These are phyloP conservation scores for Phrynocephalus forsythii DNA, from an alignment of 2,797 vertebrate species.

Conservation along the genomic window DNA sequence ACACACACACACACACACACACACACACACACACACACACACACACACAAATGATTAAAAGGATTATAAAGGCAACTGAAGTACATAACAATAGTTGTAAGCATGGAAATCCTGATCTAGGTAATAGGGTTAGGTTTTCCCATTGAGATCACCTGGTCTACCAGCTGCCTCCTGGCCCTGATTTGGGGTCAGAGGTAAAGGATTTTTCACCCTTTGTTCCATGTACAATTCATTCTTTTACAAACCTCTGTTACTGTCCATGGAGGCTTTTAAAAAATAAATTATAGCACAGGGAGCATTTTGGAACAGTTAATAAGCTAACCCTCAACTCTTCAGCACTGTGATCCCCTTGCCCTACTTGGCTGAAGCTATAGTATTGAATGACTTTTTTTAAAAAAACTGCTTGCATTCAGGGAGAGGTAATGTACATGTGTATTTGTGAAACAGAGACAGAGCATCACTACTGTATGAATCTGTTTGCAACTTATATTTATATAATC, in stretches of 20 bases:
- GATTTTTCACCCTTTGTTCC: too few relatives aligned
- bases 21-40: too few relatives aligned
- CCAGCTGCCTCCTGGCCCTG: not conserved
- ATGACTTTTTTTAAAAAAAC: not conserved
- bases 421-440: not conserved
- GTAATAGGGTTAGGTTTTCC: not conserved
- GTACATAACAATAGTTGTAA: not conserved
- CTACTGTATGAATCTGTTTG: too few relatives aligned
- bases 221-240: not conserved
- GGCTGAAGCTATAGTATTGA: not conserved
- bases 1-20: too few relatives aligned
- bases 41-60: not conserved
- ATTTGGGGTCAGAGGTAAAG: not conserved
- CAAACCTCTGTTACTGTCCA: not conserved
- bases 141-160: too few relatives aligned
- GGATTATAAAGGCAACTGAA: not conserved
- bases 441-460: too few relatives aligned
- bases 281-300: not conserved
- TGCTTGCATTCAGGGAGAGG: not conserved
- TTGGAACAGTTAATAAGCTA: not conserved
- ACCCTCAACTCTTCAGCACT: not conserved
- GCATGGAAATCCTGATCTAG: not conserved
- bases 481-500: not conserved
- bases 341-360: not conserved
- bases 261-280: not conserved